Evolutionary conservation across 1,140 invertebrate genomes (phyloP).

Genomic region (Vanessa tameamea): DNA sequence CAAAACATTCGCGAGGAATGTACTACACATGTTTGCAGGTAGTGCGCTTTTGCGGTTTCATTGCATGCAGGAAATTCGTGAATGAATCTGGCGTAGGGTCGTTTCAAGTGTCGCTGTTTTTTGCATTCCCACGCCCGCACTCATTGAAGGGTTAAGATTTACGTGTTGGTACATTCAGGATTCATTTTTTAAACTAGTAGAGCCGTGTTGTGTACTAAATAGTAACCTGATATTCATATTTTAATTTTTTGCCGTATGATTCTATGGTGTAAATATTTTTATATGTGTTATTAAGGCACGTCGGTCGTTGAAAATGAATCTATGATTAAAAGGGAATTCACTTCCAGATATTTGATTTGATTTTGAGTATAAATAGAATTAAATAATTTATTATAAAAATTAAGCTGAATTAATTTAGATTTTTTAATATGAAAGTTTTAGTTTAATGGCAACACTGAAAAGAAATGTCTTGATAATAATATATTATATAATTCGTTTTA

Average conservation of each 20-base stretch:
- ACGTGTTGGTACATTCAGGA: constrained; percentile 37
- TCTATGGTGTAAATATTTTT: neutral
- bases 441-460: constrained; percentile 20
- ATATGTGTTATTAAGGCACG: neutral
- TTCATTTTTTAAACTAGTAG: constrained; percentile 22
- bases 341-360: no score
- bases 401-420: no score
- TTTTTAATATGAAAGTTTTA: neutral
- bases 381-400: no score
- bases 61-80: constrained; percentile 73
- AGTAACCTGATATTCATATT: constrained; percentile 7
- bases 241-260: neutral
- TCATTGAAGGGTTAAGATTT: constrained; percentile 57
- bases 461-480: neutral
- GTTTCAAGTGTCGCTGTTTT: constrained; percentile 43
- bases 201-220: constrained; percentile 15
- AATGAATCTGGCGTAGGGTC: constrained; percentile 61
- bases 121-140: constrained; percentile 64
- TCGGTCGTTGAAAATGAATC: no score
- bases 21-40: constrained; percentile 58
- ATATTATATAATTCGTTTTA: constrained; percentile 32
- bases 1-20: constrained; percentile 45
- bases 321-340: no score
- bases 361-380: no score
- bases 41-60: constrained; percentile 72